phyloP scores from a whole-genome alignment of 2,797 vertebrate species.

The Tenualosa ilisha region DNA sequence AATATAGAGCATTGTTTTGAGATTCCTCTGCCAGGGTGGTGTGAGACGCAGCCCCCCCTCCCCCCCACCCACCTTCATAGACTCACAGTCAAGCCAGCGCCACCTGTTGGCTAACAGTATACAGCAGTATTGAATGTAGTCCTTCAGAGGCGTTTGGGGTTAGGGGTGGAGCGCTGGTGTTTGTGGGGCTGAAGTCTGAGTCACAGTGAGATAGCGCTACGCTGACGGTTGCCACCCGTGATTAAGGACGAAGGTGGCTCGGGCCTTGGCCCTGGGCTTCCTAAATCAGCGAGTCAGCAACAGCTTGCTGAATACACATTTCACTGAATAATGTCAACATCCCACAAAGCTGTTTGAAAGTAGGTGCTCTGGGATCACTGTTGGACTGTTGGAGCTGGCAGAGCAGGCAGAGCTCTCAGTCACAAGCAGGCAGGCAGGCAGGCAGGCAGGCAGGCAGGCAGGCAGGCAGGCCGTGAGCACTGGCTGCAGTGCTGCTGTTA shows the following conservation, averaged over 20 bases:
- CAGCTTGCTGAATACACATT: constrained; percentile 32
- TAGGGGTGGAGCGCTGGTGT: background rate
- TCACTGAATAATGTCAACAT: constrained; percentile 36
- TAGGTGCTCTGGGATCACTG: constrained; percentile 33
- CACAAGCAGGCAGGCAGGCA: constrained; percentile 7
- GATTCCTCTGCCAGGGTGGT: constrained; percentile 38
- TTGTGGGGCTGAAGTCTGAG: background rate
- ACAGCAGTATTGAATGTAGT: background rate
- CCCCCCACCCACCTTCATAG: background rate
- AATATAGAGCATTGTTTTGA: constrained; percentile 50
- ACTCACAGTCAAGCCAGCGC: constrained; percentile 3
- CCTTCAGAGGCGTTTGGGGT: background rate
- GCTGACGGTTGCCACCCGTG: background rate
- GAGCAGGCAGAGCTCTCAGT: constrained; percentile 38
- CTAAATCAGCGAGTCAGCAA: constrained; percentile 27
- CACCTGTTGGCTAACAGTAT: constrained; percentile 17
- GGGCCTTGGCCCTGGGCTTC: background rate
- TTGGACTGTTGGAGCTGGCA: constrained; percentile 25
- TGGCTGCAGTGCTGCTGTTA: constrained; percentile 29
- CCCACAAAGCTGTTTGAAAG: constrained; percentile 36
- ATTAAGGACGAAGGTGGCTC: background rate
- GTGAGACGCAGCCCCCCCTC: background rate
- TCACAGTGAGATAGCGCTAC: background rate
- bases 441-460: constrained; percentile 39
- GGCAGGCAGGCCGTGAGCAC: constrained; percentile 3